Evolutionary conservation across 2,113 vertebrate genomes (phyloP), one percentile per base, ranked within the genome.

Genomic region (Solea senegalensis): DNA sequence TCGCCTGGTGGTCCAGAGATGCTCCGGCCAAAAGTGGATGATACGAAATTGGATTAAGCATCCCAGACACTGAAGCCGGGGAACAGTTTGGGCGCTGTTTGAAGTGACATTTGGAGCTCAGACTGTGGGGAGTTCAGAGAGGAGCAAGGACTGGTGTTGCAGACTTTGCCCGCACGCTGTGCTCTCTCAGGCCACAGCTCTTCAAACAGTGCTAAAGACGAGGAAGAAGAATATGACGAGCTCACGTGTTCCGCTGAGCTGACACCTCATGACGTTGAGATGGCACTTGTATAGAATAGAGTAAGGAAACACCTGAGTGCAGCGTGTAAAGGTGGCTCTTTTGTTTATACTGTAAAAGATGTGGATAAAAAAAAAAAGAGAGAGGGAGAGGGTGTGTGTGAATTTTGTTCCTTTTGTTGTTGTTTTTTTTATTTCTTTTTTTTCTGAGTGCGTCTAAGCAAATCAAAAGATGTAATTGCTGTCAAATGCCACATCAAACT

Each of bases 1-100:
- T 57, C 93, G 97, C 64, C 92, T 98, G 63, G 96, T 99, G 7
- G 94, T 99, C 15, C 98, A 99, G 82, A 94, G 96, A 61, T 99
- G 98, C 89, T 99, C 98, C 0, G 97, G 97, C 54, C 98, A 99
- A 85, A 98, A 99, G 89, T 99, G 98, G 98, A 96, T 96, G 92
- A 99, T 99, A 84, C 94, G 98, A 72, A 99, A 99, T 93, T 98
- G 97, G 97, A 94, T 98, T 83, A 96, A 96, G 78, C 96, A 95
- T 0, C 93, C 94, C 0, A 93, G 93, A 50, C 96, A 96, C 78
- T 99, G 94, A 98, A 73, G 62, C 60, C 43, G 48, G 64, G 78
- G 61, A 59, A 15, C 46, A 13, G 41, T 76, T 78, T 50, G 77
- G 65, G 26, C 69, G 15, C 21, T 4, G 41, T 74, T 72, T 87